Evolutionary conservation across 2,797 vertebrate species (phyloP).

Genomic region (Jordanella pulchra): DNA sequence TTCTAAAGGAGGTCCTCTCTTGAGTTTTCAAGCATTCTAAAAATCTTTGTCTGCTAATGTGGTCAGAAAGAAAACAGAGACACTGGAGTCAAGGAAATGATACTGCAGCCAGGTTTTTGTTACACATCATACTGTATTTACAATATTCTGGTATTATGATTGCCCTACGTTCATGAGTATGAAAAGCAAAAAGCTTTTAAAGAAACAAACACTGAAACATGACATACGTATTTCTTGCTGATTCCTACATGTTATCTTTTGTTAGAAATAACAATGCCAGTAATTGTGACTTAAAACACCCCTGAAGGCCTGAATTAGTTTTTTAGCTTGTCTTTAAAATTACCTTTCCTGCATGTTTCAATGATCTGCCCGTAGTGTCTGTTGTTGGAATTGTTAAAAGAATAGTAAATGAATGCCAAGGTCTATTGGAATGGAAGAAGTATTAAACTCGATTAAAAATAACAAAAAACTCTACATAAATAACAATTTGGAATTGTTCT

Average conservation of each 20-base stretch:
- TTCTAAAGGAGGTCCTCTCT: no score
- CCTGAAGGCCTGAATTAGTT: background rate
- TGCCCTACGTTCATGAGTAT: background rate
- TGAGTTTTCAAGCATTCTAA: no score
- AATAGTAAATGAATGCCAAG: background rate
- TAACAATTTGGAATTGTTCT: background rate
- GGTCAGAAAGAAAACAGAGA: no score
- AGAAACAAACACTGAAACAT: background rate
- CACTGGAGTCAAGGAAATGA: no score
- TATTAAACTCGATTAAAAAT: background rate
- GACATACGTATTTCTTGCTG: background rate
- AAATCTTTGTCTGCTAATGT: no score
- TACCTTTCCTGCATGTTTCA: background rate
- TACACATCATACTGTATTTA: no score
- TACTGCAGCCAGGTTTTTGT: no score
- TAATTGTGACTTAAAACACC: background rate
- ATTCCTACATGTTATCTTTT: conserved; percentile 1
- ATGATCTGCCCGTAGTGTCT: background rate
- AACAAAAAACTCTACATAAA: background rate
- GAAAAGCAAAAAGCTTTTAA: background rate
- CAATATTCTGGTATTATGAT: background rate
- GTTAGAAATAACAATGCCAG: no score
- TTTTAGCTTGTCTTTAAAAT: background rate
- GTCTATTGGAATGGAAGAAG: background rate
- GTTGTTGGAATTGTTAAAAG: background rate